Conservation (phyloP, 2,113 vertebrate species). For the Petrocephalus microphthalmus region DNA sequence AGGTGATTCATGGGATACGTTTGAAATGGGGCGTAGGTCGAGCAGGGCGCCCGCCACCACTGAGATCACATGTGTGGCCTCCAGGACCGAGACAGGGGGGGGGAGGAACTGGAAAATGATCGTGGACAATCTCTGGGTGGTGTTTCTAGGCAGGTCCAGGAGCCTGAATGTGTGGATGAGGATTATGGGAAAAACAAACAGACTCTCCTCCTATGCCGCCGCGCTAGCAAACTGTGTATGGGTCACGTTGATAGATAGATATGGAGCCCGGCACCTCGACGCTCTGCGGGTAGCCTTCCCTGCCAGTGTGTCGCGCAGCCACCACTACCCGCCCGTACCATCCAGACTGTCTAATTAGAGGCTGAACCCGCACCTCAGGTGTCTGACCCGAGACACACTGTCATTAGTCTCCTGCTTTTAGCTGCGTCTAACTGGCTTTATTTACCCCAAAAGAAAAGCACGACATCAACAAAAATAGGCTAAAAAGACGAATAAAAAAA, state of each 20-base stretch:
- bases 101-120: background rate
- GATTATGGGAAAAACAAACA: slow-evolving; percentile 24
- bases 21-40: background rate
- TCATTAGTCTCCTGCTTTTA: slow-evolving; percentile 25
- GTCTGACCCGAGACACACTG: slow-evolving; percentile 15
- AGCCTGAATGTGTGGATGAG: slow-evolving; percentile 15
- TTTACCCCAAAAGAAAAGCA: slow-evolving; percentile 31
- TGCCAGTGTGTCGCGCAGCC: slow-evolving; percentile 29
- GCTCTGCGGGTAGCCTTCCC: slow-evolving; percentile 17
- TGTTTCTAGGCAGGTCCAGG: background rate
- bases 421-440: slow-evolving; percentile 24
- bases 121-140: background rate
- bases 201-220: slow-evolving; percentile 15
- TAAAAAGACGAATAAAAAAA: slow-evolving; percentile 37
- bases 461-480: slow-evolving; percentile 43
- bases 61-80: background rate
- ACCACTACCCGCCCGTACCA: slow-evolving; percentile 38
- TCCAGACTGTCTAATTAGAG: slow-evolving; percentile 46
- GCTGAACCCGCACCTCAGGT: slow-evolving; percentile 18
- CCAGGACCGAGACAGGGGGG: background rate
- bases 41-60: background rate
- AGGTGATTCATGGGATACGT: background rate
- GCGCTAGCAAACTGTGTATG: slow-evolving; percentile 24
- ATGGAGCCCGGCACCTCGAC: slow-evolving; percentile 22
- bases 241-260: too few species aligned